A percentile compares a stretch with the other conserved stretches of the same genome.
Evolutionary conservation across 2,113 vertebrate genomes (phyloP).

Genomic region (Callaeas wilsoni): DNA sequence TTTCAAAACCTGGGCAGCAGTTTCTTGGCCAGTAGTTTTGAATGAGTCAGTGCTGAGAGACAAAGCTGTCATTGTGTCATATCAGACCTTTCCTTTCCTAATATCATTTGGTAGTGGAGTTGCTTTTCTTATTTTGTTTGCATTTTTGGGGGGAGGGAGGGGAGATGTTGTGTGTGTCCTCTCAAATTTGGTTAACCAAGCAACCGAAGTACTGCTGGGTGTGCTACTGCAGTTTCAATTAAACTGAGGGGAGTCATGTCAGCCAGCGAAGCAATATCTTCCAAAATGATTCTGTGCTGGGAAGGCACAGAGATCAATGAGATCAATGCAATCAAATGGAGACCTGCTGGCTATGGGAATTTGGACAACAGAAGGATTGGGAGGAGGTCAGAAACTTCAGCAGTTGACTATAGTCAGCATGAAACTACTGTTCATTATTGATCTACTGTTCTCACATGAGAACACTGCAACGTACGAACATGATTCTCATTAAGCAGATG

Average conservation of each 20-base stretch:
- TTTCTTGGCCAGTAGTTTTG: not conserved
- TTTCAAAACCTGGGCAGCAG: not conserved
- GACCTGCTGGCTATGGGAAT: not conserved
- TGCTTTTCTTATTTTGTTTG: not conserved
- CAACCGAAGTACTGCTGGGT: not conserved
- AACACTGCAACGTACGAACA: not conserved
- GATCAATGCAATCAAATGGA: not conserved
- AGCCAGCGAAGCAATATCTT: not conserved
- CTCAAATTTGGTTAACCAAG: not conserved
- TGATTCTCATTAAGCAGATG: not conserved
- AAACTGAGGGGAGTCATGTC: not conserved
- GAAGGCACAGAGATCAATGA: constrained; percentile 22
- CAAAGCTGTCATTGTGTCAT: not conserved
- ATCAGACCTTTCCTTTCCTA: not conserved
- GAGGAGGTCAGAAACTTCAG: not conserved
- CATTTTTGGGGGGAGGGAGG: rapidly evolving
- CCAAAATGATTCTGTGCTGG: not conserved
- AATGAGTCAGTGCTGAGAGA: not conserved
- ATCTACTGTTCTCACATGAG: not conserved
- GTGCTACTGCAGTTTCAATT: not conserved
- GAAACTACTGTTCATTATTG: not conserved
- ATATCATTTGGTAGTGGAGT: not conserved
- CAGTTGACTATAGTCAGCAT: not conserved
- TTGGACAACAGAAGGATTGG: not conserved
- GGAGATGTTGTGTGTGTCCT: rapidly evolving